Evolutionary conservation across 2,113 vertebrate genomes (phyloP).

Genomic region (Tragulus kanchil): DNA sequence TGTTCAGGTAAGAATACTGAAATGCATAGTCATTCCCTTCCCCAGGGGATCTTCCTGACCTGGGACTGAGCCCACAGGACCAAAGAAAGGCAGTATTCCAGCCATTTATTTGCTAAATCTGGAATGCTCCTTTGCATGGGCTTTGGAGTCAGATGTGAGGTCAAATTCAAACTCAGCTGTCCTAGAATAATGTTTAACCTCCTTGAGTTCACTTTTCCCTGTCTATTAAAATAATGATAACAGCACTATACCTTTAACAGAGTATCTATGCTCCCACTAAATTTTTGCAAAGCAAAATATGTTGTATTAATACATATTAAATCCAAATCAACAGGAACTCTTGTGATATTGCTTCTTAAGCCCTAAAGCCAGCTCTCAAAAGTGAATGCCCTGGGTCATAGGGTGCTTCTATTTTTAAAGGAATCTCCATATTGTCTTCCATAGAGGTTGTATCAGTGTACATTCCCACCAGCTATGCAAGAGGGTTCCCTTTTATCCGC

Average conservation of each 20-base stretch:
- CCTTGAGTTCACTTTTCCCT: neutral
- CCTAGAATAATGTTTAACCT: neutral
- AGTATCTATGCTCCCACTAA: neutral
- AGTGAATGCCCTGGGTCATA: no score
- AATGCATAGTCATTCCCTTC: neutral
- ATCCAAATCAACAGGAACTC: neutral
- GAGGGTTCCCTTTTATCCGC: no score
- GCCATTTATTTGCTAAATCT: neutral
- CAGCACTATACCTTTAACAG: neutral
- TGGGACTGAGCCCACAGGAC: neutral
- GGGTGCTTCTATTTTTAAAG: no score
- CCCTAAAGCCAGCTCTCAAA: neutral
- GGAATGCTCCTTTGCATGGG: neutral
- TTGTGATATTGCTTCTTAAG: neutral
- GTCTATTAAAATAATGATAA: neutral
- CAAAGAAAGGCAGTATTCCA: neutral
- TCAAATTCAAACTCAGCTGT: neutral
- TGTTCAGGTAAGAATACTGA: neutral
- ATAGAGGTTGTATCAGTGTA: no score
- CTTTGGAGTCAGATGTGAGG: neutral
- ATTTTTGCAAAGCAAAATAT: neutral
- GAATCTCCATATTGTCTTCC: no score
- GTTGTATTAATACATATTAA: neutral
- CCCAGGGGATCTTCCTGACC: neutral
- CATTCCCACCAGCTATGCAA: no score